Base-by-base conservation (phyloP, 1,140 invertebrate genomes). In the Psilanteris sp. region DNA sequence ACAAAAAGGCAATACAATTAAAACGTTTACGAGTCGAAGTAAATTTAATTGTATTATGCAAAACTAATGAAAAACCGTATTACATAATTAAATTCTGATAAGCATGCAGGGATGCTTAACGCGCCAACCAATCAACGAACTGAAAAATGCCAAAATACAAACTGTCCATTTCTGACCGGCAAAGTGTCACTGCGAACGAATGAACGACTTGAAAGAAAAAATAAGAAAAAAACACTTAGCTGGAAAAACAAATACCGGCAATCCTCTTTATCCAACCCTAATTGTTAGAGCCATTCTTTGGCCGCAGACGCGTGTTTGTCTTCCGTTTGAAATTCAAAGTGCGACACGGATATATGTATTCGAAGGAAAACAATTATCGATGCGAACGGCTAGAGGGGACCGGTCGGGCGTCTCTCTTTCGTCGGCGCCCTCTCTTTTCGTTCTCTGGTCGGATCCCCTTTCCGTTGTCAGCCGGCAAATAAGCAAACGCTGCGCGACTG, bases 401-500 rank as follows among this genome's bases (percentile, higher is more conserved):
- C 13, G 24, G 31, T 11, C 41, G 31, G 43, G 37, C 50, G 41
- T 52, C 44, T 14, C 24, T 39, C 24, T 39, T 27, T 34, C 6
- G 0, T 14, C 4, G 20, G 13, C 46, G n/a, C 31, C 24, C 20
- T 67, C 37, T 67, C 44, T 50, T 20, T 44, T 20, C 14, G 3
- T 2, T 29, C 16, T 36, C 54, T 37, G 27, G 34, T 10, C 31
- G 20, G 46, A 16, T 67, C 50, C 50, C 31, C 46, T 39, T 55
- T 52, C 20, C 57, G 39, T 62, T 68, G 68, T 73, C 50, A 61
- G 52, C 32, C 62, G 41, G 59, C 43, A 77, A 78, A 73, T 68
- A 78, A 76, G 67, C 62, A 67, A 62, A 37, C 16, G 48, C 70
- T 24, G 43, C 48, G 46, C 54, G 37, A 77, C 43, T 70, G 64